Evolutionary conservation across 2,113 vertebrate species (phyloP), one percentile per base, ranked within the genome.

Genomic region (Sylvilagus bachmani): DNA sequence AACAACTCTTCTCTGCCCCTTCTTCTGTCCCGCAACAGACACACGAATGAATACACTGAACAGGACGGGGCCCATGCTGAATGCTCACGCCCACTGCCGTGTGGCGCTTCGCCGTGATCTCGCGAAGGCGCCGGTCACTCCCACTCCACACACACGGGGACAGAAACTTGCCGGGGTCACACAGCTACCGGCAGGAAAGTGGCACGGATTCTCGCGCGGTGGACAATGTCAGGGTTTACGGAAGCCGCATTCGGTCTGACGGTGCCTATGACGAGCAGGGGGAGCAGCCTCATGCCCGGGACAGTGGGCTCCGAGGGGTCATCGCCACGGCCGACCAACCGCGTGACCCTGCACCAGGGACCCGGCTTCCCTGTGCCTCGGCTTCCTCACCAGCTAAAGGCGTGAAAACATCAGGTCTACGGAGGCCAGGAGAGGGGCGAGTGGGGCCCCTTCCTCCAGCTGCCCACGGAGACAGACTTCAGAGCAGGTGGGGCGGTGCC

Each of bases 211-310:
- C 70, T 86, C 31, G 17, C 8, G 49, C 49, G 9, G 25, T 4
- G 5, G 38, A n/a, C 61, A 21, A 21, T 12, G 9, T 22, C 4
- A 13, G 21, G 29, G 13, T 38, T 53, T 10, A n/a, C 44, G 73
- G 67, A 71, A 24, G 53, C 29, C 53, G 29, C 19, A 10, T 22
- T 27, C 17, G 24, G 38, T 66, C 84, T 25, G 31, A 70, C 31
- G 2, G 61, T 17, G 8, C 7, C 49, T 36, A 9, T 0, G 36
- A 66, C 29, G 2, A 1, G 0, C 5, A 38, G 22, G 22, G 4
- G 25, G 36, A 0, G 2, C 5, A 29, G 49, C 55, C n/a, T 17
- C 14, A 3, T 4, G 8, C 5, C 1, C n/a, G 1, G 6, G 70
- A 44, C 5, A 4, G 9, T 1, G 44, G 51, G 38, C 21, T 31